Base-by-base conservation (phyloP, 2,888 invertebrate genomes). In the Andrena fulva region DNA sequence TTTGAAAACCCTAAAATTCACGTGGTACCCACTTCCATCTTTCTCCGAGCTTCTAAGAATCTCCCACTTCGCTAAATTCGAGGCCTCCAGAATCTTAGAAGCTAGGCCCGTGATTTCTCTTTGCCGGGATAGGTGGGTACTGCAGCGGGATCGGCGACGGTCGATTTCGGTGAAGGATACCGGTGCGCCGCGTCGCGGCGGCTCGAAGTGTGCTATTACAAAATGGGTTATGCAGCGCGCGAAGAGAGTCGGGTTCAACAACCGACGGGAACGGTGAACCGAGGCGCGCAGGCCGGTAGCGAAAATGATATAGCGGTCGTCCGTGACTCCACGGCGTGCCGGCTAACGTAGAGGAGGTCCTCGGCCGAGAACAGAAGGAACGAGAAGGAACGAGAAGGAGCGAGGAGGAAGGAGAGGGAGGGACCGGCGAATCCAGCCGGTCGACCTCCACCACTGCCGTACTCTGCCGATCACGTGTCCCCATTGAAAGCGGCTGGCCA, bases 141-240 rank as follows among this genome's bases (percentile, higher is more conserved):
- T 42, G 12, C 31, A 64, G n/a, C 33, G 50, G 71, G 52, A 42
- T 59, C 12, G 35, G 42, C 10, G 72, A 52, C 60, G 71, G 73
- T 82, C 83, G 77, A 85, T 85, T 85, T 85, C 75, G 84, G 81
- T 82, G 87, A 90, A 92, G 91, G 91, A 91, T 91, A 84, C 89
- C 91, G 92, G 91, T 92, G 91, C 91, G 91, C 92, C 91, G 64
- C 42, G 64, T 91, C 91, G 91, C 90, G 72, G 75, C 80, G 76
- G 89, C 89, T 90, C 91, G 92, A 93, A 93, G 93, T 93, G 93
- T 93, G 93, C 93, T 93, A 92, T 93, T 94, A 93, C 93, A 94
- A 93, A 93, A 94, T 94, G 91, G 93, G 93, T 94, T 93, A 93
- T 92, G 93, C 92, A 91, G 92, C 92, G 91, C 92, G 91, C 91